Percentiles rank a stretch among this genome's conserved stretches.
phyloP scores from a whole-genome alignment of 2,797 vertebrate genomes.

The Leontocebus nigricollis region DNA sequence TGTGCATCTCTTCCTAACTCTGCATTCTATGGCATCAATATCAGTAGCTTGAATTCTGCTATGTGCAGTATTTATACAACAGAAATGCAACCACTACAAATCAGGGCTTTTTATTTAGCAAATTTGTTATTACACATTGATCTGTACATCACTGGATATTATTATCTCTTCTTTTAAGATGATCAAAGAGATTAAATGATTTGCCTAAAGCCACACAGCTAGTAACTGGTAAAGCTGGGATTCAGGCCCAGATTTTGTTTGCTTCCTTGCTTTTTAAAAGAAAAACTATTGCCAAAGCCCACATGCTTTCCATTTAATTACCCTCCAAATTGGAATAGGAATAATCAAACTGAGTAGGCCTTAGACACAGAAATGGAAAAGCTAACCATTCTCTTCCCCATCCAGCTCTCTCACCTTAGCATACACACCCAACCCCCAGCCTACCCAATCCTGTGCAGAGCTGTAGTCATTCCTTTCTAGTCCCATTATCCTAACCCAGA shows the following conservation, averaged over 20 bases:
- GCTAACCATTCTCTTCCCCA: not conserved
- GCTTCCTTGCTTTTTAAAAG: not conserved
- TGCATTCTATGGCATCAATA: not conserved
- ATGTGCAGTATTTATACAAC: not conserved
- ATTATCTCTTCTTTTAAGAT: not conserved
- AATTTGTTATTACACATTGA: not conserved
- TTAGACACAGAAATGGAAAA: not conserved
- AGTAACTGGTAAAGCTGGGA: not conserved
- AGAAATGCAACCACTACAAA: not conserved
- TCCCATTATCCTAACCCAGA: not conserved
- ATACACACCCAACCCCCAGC: not conserved
- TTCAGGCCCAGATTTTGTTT: not conserved
- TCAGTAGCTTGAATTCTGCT: not conserved
- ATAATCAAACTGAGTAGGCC: not conserved
- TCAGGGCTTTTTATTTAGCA: not conserved
- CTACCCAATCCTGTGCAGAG: not conserved
- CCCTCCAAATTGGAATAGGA: not conserved
- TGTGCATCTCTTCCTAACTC: not conserved
- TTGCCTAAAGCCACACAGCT: not conserved
- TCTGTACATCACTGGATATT: not conserved
- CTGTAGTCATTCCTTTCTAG: not conserved
- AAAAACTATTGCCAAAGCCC: not conserved
- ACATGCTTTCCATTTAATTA: not conserved
- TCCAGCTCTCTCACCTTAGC: not conserved
- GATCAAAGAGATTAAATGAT: not conserved